Percentiles rank a stretch among this genome's conserved stretches.
Conservation (phyloP, 2,888 invertebrate genomes). For the Dynastes tityus region DNA sequence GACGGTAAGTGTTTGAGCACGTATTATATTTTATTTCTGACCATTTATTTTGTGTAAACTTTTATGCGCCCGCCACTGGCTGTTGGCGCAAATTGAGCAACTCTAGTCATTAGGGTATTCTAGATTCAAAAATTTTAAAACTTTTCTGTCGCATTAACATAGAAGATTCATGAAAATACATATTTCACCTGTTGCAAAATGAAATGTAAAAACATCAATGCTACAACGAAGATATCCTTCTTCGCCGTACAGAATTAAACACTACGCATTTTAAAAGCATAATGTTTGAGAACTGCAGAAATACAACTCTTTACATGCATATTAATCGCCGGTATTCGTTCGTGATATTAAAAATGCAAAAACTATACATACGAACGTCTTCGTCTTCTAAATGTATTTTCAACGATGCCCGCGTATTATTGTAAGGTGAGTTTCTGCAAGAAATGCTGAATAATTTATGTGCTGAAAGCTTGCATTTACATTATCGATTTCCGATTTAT, state of each 20-base stretch:
- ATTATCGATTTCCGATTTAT: constrained; percentile 11
- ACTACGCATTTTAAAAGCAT: not conserved
- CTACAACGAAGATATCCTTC: too few species aligned
- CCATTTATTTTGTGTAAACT: too few species aligned
- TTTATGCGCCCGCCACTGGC: too few species aligned
- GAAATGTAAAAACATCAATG: not conserved
- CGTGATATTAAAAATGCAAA: not conserved
- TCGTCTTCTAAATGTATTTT: not conserved
- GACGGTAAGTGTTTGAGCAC: too few species aligned
- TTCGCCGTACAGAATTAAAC: not conserved
- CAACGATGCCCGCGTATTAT: constrained; percentile 16
- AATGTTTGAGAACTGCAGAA: not conserved
- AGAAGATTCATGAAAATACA: not conserved
- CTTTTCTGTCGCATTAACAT: too few species aligned
- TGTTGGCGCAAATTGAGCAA: too few species aligned
- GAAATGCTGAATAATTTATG: constrained; percentile 24
- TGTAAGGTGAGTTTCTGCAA: constrained; percentile 21
- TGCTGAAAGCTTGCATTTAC: constrained; percentile 6
- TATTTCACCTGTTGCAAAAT: not conserved
- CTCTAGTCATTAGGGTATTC: too few species aligned
- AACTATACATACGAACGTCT: not conserved
- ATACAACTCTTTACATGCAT: not conserved
- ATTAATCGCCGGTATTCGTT: not conserved
- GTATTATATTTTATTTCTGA: too few species aligned
- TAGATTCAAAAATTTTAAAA: too few species aligned